Base-by-base conservation (phyloP, 2,888 invertebrate species). In the Tetramorium bicarinatum region DNA sequence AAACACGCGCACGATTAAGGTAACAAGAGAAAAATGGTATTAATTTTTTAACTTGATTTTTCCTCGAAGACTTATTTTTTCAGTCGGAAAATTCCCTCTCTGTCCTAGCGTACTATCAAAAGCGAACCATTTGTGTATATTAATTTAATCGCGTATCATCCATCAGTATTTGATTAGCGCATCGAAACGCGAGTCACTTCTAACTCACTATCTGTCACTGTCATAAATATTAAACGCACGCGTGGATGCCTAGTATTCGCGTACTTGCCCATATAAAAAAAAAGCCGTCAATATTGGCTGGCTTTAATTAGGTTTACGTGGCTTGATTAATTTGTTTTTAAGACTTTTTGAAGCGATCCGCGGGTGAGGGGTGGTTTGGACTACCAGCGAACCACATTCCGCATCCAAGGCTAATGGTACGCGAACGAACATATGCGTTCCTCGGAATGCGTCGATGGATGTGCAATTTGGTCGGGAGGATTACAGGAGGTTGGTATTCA, bases 391-490 rank as follows among this genome's bases (percentile, higher is more conserved):
- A 18, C 41, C 34, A 7, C 79, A 59, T 38, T 47, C 56, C 44
- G 15, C 15, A 47, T 67, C 38, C 47, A 21, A 25, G 18, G 49
- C 49, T 80, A 81, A 85, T 85, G 66, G 74, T 72, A 75, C 71
- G 75, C 34, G 75, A 64, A 80, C 54, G 44, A 75, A 67, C 21
- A 44, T 41, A 38, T 25, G 47, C 44, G 56, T 38, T 82, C 59
- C 56, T 66, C 61, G 18, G 49, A 38, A 64, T 62, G 62, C 66
- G 47, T n/a, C 76, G 47, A 66, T 69, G 72, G 64, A 56, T 59
- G 54, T 84, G 80, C 74, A 74, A 84, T 74, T 84, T 74, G 67
- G 74, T 21, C 29, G 21, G 21, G 52, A 66, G 84, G 80, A 81
- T 81, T 74, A 61, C 15, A 34, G 49, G 56, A 66, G 67, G 61